Conservation (phyloP, 2,113 vertebrate species). For the Aepyceros melampus region DNA sequence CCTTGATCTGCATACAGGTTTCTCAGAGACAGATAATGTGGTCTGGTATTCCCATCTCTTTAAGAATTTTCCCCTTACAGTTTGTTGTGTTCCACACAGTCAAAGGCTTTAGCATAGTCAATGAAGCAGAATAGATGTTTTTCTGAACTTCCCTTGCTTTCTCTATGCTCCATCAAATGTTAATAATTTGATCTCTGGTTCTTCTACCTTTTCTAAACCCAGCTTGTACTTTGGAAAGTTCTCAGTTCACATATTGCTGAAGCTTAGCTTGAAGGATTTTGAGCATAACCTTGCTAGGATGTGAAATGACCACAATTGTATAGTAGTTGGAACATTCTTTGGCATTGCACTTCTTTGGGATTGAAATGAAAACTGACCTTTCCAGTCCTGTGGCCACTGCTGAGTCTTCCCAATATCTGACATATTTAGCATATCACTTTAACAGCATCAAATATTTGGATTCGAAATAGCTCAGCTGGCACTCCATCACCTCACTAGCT, state of each 20-base stretch:
- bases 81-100: not conserved
- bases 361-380: not conserved
- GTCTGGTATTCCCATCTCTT: not conserved
- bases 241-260: not conserved
- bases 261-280: not conserved
- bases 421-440: not conserved
- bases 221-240: not conserved
- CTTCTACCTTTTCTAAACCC: not conserved
- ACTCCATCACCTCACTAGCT: not conserved
- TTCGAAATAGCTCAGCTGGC: not conserved
- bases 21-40: not conserved
- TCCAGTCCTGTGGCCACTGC: not conserved
- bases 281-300: not conserved
- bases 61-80: not conserved
- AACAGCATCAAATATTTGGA: not conserved
- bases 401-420: not conserved
- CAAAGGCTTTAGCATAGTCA: not conserved
- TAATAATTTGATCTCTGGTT: not conserved
- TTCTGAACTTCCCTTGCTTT: not conserved
- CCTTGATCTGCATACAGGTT: not conserved
- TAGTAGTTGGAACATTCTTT: not conserved
- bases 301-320: not conserved
- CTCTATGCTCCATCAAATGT: not conserved
- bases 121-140: not conserved
- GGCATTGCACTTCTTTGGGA: not conserved